Conservation (phyloP, 2,888 invertebrate species). For the Brachypalpus laphriformis region DNA sequence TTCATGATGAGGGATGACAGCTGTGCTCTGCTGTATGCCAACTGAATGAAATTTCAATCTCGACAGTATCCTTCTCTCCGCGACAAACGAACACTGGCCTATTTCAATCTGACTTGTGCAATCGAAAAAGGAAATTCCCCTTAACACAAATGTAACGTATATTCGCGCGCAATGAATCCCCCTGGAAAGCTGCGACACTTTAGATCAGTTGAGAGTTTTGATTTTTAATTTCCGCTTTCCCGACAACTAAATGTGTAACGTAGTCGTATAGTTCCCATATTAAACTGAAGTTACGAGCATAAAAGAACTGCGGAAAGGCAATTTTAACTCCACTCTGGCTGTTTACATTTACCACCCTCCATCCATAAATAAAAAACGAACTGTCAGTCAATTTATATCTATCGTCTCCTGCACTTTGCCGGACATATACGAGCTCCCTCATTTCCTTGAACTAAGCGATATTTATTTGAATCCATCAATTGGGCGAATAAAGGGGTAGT, state of each 20-base stretch:
- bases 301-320: constrained; percentile 40
- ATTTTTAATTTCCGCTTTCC: constrained; percentile 72
- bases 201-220: constrained; percentile 52
- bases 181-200: constrained; percentile 46
- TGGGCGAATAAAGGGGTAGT: constrained; percentile 42
- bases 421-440: constrained; percentile 13
- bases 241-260: constrained; percentile 32
- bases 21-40: constrained; percentile 38
- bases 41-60: constrained; percentile 63
- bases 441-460: constrained; percentile 37
- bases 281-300: constrained; percentile 49
- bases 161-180: constrained; percentile 37
- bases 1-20: constrained; percentile 63
- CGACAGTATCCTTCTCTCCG: constrained; percentile 14
- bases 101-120: constrained; percentile 13
- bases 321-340: too few species aligned
- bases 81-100: constrained; percentile 20
- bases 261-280: constrained; percentile 31
- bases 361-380: constrained; percentile 59
- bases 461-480: constrained; percentile 67
- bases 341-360: constrained; percentile 16
- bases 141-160: constrained; percentile 37
- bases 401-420: background rate
- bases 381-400: constrained; percentile 62
- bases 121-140: constrained; percentile 50